Evolutionary conservation across 2,797 vertebrate genomes (phyloP).

Genomic region (Phataginus tricuspis): DNA sequence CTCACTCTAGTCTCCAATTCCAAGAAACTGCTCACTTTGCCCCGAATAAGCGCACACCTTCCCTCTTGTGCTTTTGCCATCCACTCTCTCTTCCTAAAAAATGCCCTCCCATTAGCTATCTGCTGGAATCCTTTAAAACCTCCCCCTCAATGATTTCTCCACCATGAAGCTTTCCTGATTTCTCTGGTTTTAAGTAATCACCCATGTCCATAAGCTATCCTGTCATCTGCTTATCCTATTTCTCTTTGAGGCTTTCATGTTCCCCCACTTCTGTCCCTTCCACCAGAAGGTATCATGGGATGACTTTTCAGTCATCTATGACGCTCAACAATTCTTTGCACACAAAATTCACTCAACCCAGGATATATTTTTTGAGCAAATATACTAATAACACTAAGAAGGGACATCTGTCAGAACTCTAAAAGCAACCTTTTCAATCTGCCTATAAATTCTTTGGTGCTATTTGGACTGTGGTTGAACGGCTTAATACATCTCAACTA

Average conservation of each 20-base stretch:
- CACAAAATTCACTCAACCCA: neutral
- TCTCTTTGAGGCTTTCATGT: neutral
- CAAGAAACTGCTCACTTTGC: neutral
- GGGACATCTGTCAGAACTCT: neutral
- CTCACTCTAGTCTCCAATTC: neutral
- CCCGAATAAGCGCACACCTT: neutral
- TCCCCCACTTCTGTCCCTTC: neutral
- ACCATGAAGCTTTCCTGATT: neutral
- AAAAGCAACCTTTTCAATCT: neutral
- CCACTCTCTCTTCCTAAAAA: neutral
- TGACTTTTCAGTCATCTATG: neutral
- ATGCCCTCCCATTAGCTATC: neutral
- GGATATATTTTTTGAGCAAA: neutral
- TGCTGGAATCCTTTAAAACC: neutral
- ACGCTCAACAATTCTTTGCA: neutral
- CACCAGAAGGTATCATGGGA: neutral
- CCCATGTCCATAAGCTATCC: neutral
- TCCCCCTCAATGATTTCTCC: neutral
- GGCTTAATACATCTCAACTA: neutral
- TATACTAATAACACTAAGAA: neutral
- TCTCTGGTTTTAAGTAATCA: neutral
- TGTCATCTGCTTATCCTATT: neutral
- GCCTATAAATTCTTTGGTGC: neutral
- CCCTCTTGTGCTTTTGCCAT: neutral
- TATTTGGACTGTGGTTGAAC: neutral